Evolutionary conservation across 1,140 invertebrate species (phyloP), one percentile per base, ranked within the genome.

Genomic region (Tribolium madens): DNA sequence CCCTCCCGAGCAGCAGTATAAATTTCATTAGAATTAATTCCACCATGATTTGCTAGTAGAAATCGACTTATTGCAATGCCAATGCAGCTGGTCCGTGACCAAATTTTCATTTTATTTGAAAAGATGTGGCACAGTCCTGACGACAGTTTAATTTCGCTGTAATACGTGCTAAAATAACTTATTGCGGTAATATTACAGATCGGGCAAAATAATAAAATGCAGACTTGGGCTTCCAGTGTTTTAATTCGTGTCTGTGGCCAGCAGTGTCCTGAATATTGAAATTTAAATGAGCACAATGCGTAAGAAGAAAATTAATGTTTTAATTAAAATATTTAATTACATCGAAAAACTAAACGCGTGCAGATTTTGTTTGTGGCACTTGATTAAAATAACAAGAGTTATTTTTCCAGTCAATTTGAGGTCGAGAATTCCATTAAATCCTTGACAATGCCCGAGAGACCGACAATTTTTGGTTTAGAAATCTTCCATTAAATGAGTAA

Each of bases 391-490:
- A 75, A 78, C 52, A 76, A 75, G 64, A 73, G 64, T 76, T 78
- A 76, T 76, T 78, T 75, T 78, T 78, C 18, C 73, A 72, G 69
- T 75, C 69, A 72, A 78, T 76, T 78, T 78, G 60, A 71, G 69
- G 53, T 48, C 50, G 64, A 53, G 68, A 76, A 78, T 73, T 79
- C 71, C 78, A 76, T 76, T 79, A 73, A 79, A 76, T 73, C 73
- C 53, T 69, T 68, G 69, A 79, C 75, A 79, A 79, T 79, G 64
- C 78, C 75, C 75, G 53, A 42, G 78, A 76, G 78, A 75, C 74
- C 75, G 70, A 79, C 73, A 79, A 79, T 79, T 79, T 79, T 76
- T 76, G 74, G 60, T 70, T 52, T 79, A 79, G 78, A 79, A 79
- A 64, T 76, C 57, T 76, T 69, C 78, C 75, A 79, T 79, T 79